Evolutionary conservation across 2,888 invertebrate genomes (phyloP).

Genomic region (Spodoptera exigua): DNA sequence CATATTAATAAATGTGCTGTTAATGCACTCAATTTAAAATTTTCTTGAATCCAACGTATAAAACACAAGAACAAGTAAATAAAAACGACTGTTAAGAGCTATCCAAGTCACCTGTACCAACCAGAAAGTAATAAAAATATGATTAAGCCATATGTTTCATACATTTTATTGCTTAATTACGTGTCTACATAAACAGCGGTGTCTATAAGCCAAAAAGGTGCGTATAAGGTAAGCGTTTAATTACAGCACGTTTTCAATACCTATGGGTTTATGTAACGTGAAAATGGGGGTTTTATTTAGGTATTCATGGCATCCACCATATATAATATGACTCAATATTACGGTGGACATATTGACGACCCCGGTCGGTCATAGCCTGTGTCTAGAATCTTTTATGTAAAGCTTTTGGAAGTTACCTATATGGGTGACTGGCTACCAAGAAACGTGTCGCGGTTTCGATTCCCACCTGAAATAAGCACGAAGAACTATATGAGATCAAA

Average conservation of each 20-base stretch:
- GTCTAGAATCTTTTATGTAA: conserved; percentile 25
- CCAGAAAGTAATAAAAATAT: conserved; percentile 48
- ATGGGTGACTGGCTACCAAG: too few species aligned
- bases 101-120: conserved; percentile 51
- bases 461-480: too few species aligned
- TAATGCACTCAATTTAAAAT: conserved; percentile 28
- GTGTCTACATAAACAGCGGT: conserved; percentile 66
- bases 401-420: too few species aligned
- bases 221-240: conserved; percentile 39
- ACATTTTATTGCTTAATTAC: conserved; percentile 77
- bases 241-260: conserved; percentile 47
- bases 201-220: conserved; percentile 50
- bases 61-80: conserved; percentile 43
- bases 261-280: conserved; percentile 36
- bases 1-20: conserved; percentile 13
- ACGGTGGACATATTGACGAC: conserved; percentile 30
- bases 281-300: conserved; percentile 43
- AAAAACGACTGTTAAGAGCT: conserved; percentile 51
- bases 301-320: conserved; percentile 33
- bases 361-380: conserved; percentile 7
- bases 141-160: conserved; percentile 70
- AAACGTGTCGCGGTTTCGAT: too few species aligned
- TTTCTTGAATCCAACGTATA: conserved; percentile 22
- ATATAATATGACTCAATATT: conserved; percentile 26
- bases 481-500: too few species aligned